Evolutionary conservation across 2,113 vertebrate genomes (phyloP).

Genomic region (rabbit (Oryctolagus cuniculus)): mOryCun1.1 NC_091443.1:90468001-90468500

Average conservation of each 20-base stretch:
- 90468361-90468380: neutral
- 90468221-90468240: neutral
- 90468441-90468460: slow-evolving; percentile 1
- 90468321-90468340: slow-evolving; percentile 38
- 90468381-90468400: slow-evolving; percentile 11
- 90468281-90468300: neutral
- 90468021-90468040: slow-evolving; percentile 62
- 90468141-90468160: slow-evolving; percentile 1
- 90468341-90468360: neutral
- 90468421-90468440: slow-evolving; percentile 9
- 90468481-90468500: slow-evolving; percentile 51
- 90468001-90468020: slow-evolving; percentile 60
- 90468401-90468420: slow-evolving; percentile 42
- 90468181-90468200: slow-evolving; percentile 1
- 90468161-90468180: neutral
- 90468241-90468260: neutral
- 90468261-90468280: neutral
- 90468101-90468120: neutral
- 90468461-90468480: slow-evolving; percentile 13
- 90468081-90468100: neutral
- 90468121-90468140: neutral
- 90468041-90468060: slow-evolving; percentile 10
- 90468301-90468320: slow-evolving; percentile 27
- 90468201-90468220: neutral
- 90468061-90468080: slow-evolving; percentile 19